A percentile compares a stretch with the other conserved stretches of the same genome.
These are phyloP conservation scores for Saimiri boliviensis DNA, from an alignment of 2,113 vertebrate species.

Conservation along the genomic window DNA sequence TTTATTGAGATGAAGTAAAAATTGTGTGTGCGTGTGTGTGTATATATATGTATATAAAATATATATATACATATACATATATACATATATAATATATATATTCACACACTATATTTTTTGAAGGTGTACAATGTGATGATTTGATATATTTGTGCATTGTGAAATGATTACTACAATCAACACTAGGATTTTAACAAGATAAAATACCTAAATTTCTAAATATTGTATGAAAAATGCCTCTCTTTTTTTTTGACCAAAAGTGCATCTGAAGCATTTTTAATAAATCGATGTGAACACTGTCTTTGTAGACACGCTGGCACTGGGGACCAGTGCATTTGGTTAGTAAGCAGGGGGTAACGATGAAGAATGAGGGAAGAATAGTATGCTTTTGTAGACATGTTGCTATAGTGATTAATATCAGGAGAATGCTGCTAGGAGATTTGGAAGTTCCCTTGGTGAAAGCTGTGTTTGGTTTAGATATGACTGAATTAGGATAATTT, in stretches of 20 bases:
- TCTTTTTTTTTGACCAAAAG: neutral
- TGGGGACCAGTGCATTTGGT: neutral
- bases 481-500: slow-evolving; percentile 73
- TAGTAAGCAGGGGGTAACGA: slow-evolving; percentile 36
- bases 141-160: neutral
- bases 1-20: neutral
- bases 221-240: neutral
- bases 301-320: slow-evolving; percentile 18
- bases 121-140: neutral
- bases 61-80: too few relatives aligned
- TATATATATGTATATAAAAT: fast-evolving
- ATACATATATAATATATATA: too few relatives aligned
- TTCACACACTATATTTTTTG: neutral
- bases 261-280: slow-evolving; percentile 27
- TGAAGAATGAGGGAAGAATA: slow-evolving; percentile 28
- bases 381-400: slow-evolving; percentile 49
- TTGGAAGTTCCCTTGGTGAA: slow-evolving; percentile 73
- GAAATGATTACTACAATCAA: neutral
- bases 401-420: slow-evolving; percentile 71
- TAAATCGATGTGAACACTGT: slow-evolving; percentile 15
- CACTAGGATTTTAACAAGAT: neutral
- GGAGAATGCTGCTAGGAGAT: slow-evolving; percentile 11
- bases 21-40: neutral
- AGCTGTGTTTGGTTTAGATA: slow-evolving; percentile 72
- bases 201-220: neutral